Evolutionary conservation across 1,140 invertebrate species (phyloP).

Genomic region (Caenorhabditis remanei): DNA sequence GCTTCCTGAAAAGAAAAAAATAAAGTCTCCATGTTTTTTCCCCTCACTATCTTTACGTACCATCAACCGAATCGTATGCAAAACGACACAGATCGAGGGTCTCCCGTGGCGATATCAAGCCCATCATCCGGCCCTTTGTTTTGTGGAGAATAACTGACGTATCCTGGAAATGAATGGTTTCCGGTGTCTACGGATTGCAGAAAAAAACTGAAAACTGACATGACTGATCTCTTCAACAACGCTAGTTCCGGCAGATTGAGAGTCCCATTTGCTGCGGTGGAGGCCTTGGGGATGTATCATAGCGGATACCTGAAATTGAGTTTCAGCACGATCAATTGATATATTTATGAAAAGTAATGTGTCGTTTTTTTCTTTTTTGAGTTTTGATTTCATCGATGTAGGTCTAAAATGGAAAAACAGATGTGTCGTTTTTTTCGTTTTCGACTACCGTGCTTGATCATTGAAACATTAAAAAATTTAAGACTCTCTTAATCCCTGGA

Average conservation of each 20-base stretch:
- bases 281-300: constrained; percentile 57
- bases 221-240: constrained; percentile 41
- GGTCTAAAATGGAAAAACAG: background rate
- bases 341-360: no score
- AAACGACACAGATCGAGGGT: constrained; percentile 55
- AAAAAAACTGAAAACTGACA: background rate
- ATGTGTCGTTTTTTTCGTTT: background rate
- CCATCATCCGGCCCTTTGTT: constrained; percentile 57
- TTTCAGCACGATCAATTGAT: no score
- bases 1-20: constrained; percentile 16
- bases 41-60: background rate
- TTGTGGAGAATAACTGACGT: constrained; percentile 53
- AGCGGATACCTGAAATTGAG: background rate
- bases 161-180: constrained; percentile 12
- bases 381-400: no score
- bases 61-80: constrained; percentile 26
- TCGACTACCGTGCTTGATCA: no score
- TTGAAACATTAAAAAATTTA: background rate
- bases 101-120: constrained; percentile 48
- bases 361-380: no score
- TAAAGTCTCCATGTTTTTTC: background rate
- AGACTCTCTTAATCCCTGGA: no score
- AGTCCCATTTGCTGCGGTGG: constrained; percentile 57
- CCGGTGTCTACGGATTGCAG: background rate
- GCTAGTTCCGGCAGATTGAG: constrained; percentile 57